Percentiles rank a stretch among this genome's conserved stretches.
Evolutionary conservation across 1,140 invertebrate species (phyloP).

Genomic region (Pogonognathellus flavescens): DNA sequence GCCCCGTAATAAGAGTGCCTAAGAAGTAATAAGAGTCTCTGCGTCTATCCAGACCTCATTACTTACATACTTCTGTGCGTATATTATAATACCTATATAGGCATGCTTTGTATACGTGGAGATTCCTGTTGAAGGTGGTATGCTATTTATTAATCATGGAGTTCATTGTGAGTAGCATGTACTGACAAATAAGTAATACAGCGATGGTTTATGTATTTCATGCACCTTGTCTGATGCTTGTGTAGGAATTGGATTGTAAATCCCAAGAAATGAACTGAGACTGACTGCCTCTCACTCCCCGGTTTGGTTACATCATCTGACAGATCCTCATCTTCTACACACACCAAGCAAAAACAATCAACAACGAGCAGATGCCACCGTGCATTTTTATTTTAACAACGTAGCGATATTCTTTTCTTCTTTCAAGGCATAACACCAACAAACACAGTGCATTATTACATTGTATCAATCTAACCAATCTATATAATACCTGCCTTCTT

Average conservation of each 20-base stretch:
- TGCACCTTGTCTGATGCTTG: neutral
- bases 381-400: conserved; percentile 47
- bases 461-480: too few relatives aligned
- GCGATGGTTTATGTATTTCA: neutral
- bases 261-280: neutral
- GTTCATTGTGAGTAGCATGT: neutral
- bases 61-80: too few relatives aligned
- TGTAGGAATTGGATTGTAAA: neutral
- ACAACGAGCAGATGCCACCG: conserved; percentile 35
- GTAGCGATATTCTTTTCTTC: neutral
- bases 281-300: conserved; percentile 1
- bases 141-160: too few relatives aligned
- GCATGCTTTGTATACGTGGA: too few relatives aligned
- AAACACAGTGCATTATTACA: too few relatives aligned
- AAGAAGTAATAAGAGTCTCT: conserved; percentile 1
- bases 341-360: conserved; percentile 32
- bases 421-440: neutral
- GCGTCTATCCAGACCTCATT: too few relatives aligned
- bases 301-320: conserved; percentile 42
- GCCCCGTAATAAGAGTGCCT: too few relatives aligned
- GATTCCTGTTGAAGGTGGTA: too few relatives aligned
- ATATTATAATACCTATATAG: too few relatives aligned
- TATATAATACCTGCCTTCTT: neutral
- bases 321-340: conserved; percentile 46
- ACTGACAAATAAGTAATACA: neutral